These are phyloP conservation scores for Abrostola tripartita DNA, from an alignment of 2,888 invertebrate species.

Conservation along the genomic window DNA sequence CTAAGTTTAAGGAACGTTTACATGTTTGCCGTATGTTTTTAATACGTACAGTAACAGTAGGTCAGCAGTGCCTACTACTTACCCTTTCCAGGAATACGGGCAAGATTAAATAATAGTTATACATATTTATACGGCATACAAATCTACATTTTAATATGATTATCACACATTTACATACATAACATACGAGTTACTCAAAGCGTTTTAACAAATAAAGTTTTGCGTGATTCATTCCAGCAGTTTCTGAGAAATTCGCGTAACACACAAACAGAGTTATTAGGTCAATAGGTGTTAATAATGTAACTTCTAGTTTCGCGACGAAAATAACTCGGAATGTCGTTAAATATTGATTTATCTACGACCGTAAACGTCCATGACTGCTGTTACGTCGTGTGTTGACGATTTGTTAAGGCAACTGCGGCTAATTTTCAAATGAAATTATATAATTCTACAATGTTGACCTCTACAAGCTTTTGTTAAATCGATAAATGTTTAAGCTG, in stretches of 20 bases:
- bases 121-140: not conserved
- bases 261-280: not conserved
- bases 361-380: not conserved
- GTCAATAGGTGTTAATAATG: not conserved
- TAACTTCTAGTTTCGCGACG: not conserved
- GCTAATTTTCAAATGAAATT: not conserved
- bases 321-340: conserved; percentile 1
- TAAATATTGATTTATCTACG: not conserved
- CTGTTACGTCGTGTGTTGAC: conserved; percentile 2
- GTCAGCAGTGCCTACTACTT: too few species aligned
- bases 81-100: not conserved
- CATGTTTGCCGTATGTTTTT: too few species aligned
- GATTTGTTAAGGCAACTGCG: not conserved
- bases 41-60: too few species aligned
- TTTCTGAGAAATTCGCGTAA: conserved; percentile 4
- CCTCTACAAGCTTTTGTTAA: too few species aligned
- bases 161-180: not conserved
- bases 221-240: not conserved
- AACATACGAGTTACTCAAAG: not conserved
- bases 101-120: not conserved
- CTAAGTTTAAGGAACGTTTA: too few species aligned
- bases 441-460: not conserved
- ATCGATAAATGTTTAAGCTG: too few species aligned
- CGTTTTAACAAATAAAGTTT: not conserved
- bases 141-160: not conserved